Conservation (phyloP, 1,140 invertebrate genomes). For the Augochlora pura region DNA sequence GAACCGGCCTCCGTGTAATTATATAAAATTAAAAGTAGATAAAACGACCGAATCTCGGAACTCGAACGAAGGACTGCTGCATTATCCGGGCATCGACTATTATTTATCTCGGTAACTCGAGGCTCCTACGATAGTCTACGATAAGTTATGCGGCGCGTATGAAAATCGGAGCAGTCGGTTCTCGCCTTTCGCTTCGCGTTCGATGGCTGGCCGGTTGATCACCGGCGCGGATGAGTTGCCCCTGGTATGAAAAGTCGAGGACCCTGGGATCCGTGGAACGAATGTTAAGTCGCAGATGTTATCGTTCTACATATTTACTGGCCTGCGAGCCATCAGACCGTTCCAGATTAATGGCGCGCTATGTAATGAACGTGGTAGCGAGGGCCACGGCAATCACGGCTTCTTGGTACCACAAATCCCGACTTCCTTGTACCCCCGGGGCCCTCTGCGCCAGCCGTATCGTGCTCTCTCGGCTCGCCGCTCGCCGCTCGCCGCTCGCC, state of each 20-base stretch:
- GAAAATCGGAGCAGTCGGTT: neutral
- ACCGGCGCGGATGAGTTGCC: slow-evolving; percentile 52
- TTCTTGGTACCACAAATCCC: slow-evolving; percentile 70
- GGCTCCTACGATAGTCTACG: no score
- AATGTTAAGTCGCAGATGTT: slow-evolving; percentile 69
- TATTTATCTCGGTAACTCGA: no score
- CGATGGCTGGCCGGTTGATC: slow-evolving; percentile 14
- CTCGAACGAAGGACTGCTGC: no score
- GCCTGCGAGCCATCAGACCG: slow-evolving; percentile 66
- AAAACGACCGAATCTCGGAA: no score
- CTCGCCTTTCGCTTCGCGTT: slow-evolving; percentile 4
- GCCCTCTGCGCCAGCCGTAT: neutral
- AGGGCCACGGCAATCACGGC: slow-evolving; percentile 67
- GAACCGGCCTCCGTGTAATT: no score
- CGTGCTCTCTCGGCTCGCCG: no score
- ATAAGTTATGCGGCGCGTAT: no score
- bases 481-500: no score
- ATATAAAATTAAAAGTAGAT: no score
- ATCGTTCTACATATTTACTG: slow-evolving; percentile 72
- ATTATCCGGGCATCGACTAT: no score
- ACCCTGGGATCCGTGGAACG: slow-evolving; percentile 56
- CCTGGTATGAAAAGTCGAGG: slow-evolving; percentile 55
- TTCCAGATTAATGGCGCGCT: slow-evolving; percentile 75
- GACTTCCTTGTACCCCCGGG: slow-evolving; percentile 52
- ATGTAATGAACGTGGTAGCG: slow-evolving; percentile 75